Percentiles rank a stretch among this genome's conserved stretches.
Conservation (phyloP, 2,113 vertebrate species). For the Poeciliopsis retropinna region DNA sequence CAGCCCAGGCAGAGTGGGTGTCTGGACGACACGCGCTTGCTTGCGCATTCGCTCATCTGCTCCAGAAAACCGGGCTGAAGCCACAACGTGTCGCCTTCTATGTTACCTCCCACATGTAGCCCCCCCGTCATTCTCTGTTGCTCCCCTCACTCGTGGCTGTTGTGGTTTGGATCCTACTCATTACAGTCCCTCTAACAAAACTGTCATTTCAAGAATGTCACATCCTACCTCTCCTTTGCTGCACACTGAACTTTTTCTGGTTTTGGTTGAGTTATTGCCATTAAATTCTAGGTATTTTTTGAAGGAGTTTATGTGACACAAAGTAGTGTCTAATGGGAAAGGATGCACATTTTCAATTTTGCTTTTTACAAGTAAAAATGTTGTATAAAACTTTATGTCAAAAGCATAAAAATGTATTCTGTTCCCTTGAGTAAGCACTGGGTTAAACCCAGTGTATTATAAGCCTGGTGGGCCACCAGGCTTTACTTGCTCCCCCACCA, state of each 20-base stretch:
- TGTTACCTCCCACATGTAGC: constrained; percentile 63
- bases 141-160: constrained; percentile 61
- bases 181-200: constrained; percentile 43
- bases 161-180: constrained; percentile 77
- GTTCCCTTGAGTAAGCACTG: no score
- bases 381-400: no score
- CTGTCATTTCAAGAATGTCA: constrained; percentile 55
- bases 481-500: no score
- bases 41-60: constrained; percentile 68
- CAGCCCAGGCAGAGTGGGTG: constrained; percentile 68
- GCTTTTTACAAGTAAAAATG: no score
- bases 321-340: no score
- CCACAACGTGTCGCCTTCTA: constrained; percentile 49
- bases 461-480: no score
- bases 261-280: not conserved
- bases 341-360: no score
- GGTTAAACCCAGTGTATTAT: no score
- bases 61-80: constrained; percentile 50
- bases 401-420: no score
- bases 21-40: constrained; percentile 60
- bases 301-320: not conserved
- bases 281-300: not conserved
- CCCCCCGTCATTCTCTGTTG: constrained; percentile 36
- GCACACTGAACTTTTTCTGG: constrained; percentile 13
- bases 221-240: constrained; percentile 41